Percentiles rank a stretch among this genome's conserved stretches.
Conservation (phyloP, 1,140 invertebrate genomes). For the Drosophila subobscura region DNA sequence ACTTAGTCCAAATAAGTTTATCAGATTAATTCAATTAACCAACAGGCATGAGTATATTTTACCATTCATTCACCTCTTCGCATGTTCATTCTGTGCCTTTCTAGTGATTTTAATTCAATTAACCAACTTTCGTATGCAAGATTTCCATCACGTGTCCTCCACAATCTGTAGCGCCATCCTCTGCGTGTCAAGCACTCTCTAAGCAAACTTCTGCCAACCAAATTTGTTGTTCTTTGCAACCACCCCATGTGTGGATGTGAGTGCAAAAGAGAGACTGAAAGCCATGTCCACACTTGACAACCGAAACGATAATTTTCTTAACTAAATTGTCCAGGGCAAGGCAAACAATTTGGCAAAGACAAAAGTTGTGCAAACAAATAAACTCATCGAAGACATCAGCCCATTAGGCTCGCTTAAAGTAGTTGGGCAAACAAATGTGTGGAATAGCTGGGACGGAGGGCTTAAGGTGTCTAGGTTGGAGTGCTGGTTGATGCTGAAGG, state of each 20-base stretch:
- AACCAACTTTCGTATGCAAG: constrained; percentile 45
- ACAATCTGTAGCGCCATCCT: constrained; percentile 1
- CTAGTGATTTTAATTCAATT: constrained; percentile 44
- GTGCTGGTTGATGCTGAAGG: background rate
- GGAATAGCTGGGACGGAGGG: constrained; percentile 13
- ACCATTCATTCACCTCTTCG: constrained; percentile 23
- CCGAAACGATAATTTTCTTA: constrained; percentile 73
- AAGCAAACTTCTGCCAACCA: constrained; percentile 20
- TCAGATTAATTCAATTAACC: too few relatives aligned
- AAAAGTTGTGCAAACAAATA: constrained; percentile 65
- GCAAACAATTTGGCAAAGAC: constrained; percentile 57
- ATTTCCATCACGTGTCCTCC: constrained; percentile 7
- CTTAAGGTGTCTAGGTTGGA: too few relatives aligned
- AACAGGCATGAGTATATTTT: too few relatives aligned
- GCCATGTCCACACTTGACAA: constrained; percentile 56
- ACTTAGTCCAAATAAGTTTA: too few relatives aligned
- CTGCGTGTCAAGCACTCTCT: constrained; percentile 31
- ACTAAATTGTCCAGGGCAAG: constrained; percentile 68
- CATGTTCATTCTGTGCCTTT: constrained; percentile 35
- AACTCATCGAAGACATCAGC: constrained; percentile 65
- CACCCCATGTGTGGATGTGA: background rate
- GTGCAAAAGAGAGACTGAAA: constrained; percentile 10
- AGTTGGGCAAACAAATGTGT: constrained; percentile 42
- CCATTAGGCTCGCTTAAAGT: constrained; percentile 65
- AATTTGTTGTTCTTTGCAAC: constrained; percentile 16